These are phyloP conservation scores for Pimephales promelas DNA, from an alignment of 2,113 vertebrate species.

Conservation along the genomic window DNA sequence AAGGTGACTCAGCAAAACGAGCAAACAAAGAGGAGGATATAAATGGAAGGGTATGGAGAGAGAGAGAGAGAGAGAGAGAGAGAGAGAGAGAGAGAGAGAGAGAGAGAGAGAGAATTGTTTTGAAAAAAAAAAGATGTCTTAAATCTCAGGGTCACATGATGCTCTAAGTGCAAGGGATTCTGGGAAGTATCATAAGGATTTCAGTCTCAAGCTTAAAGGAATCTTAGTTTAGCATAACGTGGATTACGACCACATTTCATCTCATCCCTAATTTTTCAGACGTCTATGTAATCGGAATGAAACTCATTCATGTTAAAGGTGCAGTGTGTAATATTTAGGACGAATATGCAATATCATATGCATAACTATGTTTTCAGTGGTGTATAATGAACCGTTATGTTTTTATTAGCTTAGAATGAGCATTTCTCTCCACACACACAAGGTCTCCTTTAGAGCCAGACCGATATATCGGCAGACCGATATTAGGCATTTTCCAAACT, in stretches of 20 bases:
- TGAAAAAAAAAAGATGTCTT: background rate
- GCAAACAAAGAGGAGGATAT: slow-evolving; percentile 45
- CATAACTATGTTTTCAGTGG: too few species aligned
- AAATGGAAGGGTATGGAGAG: background rate
- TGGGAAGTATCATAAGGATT: background rate
- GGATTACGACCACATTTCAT: background rate
- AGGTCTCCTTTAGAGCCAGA: too few species aligned
- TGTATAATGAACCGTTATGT: too few species aligned
- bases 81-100: background rate
- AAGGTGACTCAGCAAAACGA: slow-evolving; percentile 13
- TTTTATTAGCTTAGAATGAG: too few species aligned
- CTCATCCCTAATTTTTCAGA: background rate
- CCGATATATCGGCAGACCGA: too few species aligned
- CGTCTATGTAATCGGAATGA: background rate
- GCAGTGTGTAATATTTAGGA: too few species aligned
- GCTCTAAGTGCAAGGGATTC: background rate
- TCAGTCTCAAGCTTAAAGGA: background rate
- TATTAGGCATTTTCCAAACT: too few species aligned
- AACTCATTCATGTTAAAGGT: too few species aligned
- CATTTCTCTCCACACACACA: too few species aligned
- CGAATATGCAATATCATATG: too few species aligned
- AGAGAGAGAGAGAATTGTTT: background rate
- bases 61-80: background rate
- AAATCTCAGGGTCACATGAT: background rate
- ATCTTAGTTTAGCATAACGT: background rate